Evolutionary conservation across 2,888 invertebrate species (phyloP).

Genomic region (Cheilosia pagana): DNA sequence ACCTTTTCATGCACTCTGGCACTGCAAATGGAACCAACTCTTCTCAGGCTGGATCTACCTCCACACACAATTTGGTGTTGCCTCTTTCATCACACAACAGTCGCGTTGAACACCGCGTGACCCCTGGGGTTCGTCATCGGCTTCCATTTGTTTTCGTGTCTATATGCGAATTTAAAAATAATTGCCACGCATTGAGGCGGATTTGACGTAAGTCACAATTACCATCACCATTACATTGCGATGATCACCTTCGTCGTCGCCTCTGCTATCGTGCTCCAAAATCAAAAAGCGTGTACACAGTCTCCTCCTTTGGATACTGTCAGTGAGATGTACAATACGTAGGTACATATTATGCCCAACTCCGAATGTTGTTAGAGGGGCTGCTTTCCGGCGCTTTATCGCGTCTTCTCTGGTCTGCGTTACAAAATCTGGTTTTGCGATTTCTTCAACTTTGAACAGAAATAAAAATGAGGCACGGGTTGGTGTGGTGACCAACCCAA

Average conservation of each 20-base stretch:
- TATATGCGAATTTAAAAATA: slow-evolving; percentile 25
- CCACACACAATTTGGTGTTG: slow-evolving; percentile 10
- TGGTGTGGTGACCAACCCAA: slow-evolving; percentile 46
- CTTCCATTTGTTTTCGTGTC: slow-evolving; percentile 18
- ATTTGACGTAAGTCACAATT: slow-evolving; percentile 36
- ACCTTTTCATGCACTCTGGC: background rate
- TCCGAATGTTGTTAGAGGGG: slow-evolving; percentile 2
- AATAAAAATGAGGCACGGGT: background rate
- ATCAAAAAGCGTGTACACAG: slow-evolving; percentile 40
- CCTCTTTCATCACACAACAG: slow-evolving; percentile 22
- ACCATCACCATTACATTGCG: slow-evolving; percentile 32
- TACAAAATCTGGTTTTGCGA: slow-evolving; percentile 51
- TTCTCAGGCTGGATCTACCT: background rate
- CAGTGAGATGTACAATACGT: slow-evolving; percentile 3
- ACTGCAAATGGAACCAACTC: background rate
- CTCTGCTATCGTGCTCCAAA: slow-evolving; percentile 40
- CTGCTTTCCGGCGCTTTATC: slow-evolving; percentile 2
- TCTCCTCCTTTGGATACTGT: slow-evolving; percentile 4
- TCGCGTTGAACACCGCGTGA: slow-evolving; percentile 12
- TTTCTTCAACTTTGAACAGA: slow-evolving; percentile 3
- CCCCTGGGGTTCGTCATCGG: slow-evolving; percentile 22
- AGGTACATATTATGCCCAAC: no score
- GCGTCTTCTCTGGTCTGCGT: slow-evolving; percentile 17
- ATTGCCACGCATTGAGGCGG: slow-evolving; percentile 38
- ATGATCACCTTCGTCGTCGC: slow-evolving; percentile 18